phyloP scores from a whole-genome alignment of 1,140 invertebrate species.

The Tetragonula clypearis region DNA sequence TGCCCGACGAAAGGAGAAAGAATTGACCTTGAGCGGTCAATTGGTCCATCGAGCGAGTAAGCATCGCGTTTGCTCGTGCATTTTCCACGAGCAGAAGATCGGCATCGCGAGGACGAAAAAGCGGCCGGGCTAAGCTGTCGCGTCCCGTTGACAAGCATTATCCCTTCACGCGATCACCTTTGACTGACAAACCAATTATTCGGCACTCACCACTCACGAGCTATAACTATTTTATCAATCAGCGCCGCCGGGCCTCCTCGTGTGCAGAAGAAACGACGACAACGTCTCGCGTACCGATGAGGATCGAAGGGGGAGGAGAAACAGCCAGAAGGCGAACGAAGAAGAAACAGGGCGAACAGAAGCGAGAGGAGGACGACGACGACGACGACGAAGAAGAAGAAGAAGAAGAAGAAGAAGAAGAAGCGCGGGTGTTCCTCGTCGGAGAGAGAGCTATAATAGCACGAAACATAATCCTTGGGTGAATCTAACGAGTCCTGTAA shows the following conservation, averaged over 20 bases:
- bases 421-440: constrained; percentile 35
- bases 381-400: no score
- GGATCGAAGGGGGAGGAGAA: not conserved
- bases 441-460: constrained; percentile 66
- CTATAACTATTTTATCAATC: constrained; percentile 58
- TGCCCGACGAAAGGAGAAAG: not conserved
- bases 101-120: constrained; percentile 3
- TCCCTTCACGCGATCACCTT: constrained; percentile 53
- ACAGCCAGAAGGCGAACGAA: not conserved
- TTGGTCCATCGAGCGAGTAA: not conserved
- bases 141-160: constrained; percentile 48
- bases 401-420: not conserved
- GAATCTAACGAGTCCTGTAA: constrained; percentile 71
- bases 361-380: not conserved
- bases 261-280: constrained; percentile 49
- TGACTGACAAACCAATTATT: constrained; percentile 63
- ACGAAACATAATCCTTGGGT: constrained; percentile 73
- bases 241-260: constrained; percentile 46
- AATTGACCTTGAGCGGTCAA: not conserved
- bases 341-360: constrained; percentile 1
- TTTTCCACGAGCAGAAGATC: not conserved
- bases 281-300: constrained; percentile 8
- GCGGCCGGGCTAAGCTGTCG: not conserved
- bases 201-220: constrained; percentile 47
- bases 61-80: not conserved